Evolutionary conservation across 2,888 invertebrate genomes (phyloP), one percentile per base, ranked within the genome.

Genomic region (Cheilosia vulpina): DNA sequence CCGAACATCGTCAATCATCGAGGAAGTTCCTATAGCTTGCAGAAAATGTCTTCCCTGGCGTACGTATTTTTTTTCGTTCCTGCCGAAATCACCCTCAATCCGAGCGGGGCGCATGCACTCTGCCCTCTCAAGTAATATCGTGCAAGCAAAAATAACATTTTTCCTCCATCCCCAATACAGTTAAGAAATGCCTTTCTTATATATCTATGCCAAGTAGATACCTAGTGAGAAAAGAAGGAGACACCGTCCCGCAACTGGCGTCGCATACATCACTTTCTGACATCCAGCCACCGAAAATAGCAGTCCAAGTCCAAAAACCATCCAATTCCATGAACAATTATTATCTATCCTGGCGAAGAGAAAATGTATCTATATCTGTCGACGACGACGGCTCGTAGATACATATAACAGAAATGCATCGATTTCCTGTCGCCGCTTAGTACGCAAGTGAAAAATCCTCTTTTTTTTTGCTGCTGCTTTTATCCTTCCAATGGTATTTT

Each of bases 31-130:
- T 13, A 19, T 38, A 6, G 9, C 55, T 47, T 45, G 7, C 34
- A 19, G n/a, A 15, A 50, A 55, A 45, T 45, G 9, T 15, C 24
- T 50, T 6, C 27, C 11, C 13, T 17, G 27, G 4, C 17, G 31
- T 47, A 7, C 4, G 11, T 2, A 9, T 47, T 47, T 34, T 47
- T 57, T 19, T 47, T n/a, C n/a, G 38, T 21, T 52, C 55, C 50
- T 34, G 9, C 6, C 31, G 11, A 58, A 60, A 52, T 63, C 57
- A 60, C 73, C 63, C 68, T 43, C 72, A 58, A 58, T 41, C n/a
- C 24, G 19, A 45, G n/a, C 15, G 52, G 60, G 79, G 83, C 83
- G 83, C 83, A 84, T 84, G 83, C 83, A 84, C 79, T 73, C 79
- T 84, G 34, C 73, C 66, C 34, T 68, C 34, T 57, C 27, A 11